Conservation (phyloP, 2,797 vertebrate genomes). For the Eulemur albifrons region DNA sequence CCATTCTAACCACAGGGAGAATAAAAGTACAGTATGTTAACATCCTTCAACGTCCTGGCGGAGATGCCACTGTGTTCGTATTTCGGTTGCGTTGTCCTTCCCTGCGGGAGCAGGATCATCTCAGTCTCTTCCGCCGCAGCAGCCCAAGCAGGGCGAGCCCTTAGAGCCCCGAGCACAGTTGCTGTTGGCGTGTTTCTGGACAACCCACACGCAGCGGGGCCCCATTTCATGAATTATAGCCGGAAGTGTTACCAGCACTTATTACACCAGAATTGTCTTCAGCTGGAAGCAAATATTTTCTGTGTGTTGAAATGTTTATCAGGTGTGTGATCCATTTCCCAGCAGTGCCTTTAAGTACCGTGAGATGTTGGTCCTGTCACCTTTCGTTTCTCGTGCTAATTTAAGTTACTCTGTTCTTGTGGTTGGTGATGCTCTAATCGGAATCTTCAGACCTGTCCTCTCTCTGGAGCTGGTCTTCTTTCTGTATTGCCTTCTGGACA, state of each 20-base stretch:
- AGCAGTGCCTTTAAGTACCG: background rate
- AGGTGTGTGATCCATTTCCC: background rate
- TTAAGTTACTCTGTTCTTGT: background rate
- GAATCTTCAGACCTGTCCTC: background rate
- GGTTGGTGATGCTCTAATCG: background rate
- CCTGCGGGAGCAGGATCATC: no score
- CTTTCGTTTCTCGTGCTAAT: background rate
- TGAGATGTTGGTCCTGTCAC: background rate
- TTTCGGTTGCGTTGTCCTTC: fast-evolving
- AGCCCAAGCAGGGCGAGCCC: no score
- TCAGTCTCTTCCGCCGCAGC: fast-evolving
- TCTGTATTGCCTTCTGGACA: background rate
- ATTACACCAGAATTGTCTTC: background rate
- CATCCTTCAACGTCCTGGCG: background rate
- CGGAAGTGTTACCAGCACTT: background rate
- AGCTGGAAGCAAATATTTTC: background rate
- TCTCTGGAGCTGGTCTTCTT: background rate
- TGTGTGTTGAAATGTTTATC: background rate
- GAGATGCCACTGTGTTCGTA: background rate
- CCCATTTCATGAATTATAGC: background rate
- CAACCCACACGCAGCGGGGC: no score
- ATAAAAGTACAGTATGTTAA: background rate
- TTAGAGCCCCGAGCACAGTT: fast-evolving
- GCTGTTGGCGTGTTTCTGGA: background rate
- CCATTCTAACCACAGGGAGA: no score